Evolutionary conservation across 2,113 vertebrate species (phyloP), one percentile per base, ranked within the genome.

Genomic region (Nasalis larvatus): DNA sequence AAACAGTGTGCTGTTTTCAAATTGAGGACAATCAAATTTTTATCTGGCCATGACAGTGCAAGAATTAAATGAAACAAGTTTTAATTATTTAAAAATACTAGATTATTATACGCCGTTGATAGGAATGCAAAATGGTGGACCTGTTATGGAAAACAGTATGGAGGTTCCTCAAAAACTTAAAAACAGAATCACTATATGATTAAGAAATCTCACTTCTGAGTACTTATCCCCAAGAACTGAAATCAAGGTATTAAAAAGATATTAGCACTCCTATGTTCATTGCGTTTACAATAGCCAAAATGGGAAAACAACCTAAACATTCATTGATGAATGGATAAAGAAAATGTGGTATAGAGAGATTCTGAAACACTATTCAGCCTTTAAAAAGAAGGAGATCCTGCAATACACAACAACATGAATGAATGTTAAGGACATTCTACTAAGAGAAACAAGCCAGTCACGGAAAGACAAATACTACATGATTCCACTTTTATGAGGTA

Each of bases 91-190:
- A 25, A 52, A 71, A 84, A 76, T 10, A 68, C 7, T 35, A 47
- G 4, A 13, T 32, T 30, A 10, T 47, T 37, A 3, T 27, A 47
- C 0, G 8, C 8, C 25, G 5, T 2, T 54, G 14, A 13, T 20
- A 1, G n/a, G 21, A 68, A 82, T 47, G 17, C 37, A 77, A 87
- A 68, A 21, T 18, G 18, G 9, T 35, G 8, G 1, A 93, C 7
- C 14, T 42, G 11, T 13, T 86, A 11, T 32, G 45, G 10, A 32
- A 91, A 93, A 47, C 13, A 80, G 4, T 13, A 63, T 8, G 21
- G 8, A 37, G 10, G 5, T 25, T 71, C 18, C 45, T 88, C 6
- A 71, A 88, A 95, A 58, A 32, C n/a, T 42, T 89, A 52, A 87
- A 85, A 88, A n/a, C 6, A 23, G 30, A 87, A 71, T 1, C 32